Base-by-base conservation (phyloP, 35 echinoderm and acorn worm genomes). In the Apostichopus parvimensis region DNA sequence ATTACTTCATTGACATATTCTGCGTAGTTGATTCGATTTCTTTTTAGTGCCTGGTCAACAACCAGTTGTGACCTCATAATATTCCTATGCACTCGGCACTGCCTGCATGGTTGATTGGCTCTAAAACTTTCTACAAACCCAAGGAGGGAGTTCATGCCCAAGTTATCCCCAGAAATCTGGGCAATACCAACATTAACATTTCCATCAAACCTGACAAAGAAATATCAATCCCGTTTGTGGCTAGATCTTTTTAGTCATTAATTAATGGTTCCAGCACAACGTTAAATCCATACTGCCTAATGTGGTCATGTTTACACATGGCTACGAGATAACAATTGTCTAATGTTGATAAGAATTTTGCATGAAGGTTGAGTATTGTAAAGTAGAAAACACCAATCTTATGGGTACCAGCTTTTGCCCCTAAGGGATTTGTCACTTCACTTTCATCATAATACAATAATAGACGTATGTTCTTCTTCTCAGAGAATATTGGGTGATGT, bases 361-460 rank as follows among this genome's bases (percentile, higher is more conserved):
- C 54, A 78, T 92, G 87, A 56, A 95, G 79, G 57, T 66, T 95
- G 25, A 70, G 61, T 0, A 90, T 64, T 23, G 94, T 90, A 21
- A 62, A 93, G 87, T 93, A 95, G 26, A 95, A 23, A 11, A 93
- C 62, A 25, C 94, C 91, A 22, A 95, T 15, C 58, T 95, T 95
- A 57, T 95, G 94, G 61, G 87, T 88, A 45, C 91, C 94, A 89
- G 94, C 91, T 85, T 93, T 93, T 28, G 82, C 57, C 18, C 91
- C 83, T 22, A 95, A 86, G 73, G 94, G 94, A 58, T 95, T 93
- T 20, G 87, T 83, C 14, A 93, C 82, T 82, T 92, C 91, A 79
- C 94, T 85, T 60, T 97, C 93, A 91, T 97, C 91, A 55, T 93
- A 94, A 65, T 97, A 97, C 28, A 97, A 77, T 62, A 87, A 80